These are phyloP conservation scores for Thymelicus acteon DNA, from an alignment of 2,888 invertebrate species.

Conservation along the genomic window DNA sequence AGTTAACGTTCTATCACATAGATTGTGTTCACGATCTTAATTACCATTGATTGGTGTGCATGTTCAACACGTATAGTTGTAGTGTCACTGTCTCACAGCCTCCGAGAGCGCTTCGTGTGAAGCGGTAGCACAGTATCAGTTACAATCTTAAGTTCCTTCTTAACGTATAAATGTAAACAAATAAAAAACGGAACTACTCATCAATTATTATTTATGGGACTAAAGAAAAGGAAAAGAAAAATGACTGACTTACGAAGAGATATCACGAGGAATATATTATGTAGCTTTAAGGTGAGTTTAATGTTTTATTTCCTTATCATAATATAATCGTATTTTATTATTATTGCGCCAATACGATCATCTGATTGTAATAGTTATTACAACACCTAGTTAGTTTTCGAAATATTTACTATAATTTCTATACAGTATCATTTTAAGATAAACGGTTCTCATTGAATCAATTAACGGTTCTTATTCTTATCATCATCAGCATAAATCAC, in stretches of 20 bases:
- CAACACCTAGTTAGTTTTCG: no score
- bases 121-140: constrained; percentile 48
- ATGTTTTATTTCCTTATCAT: background rate
- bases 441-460: no score
- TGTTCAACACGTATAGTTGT: constrained; percentile 53
- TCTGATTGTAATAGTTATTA: no score
- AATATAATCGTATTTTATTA: no score
- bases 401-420: no score
- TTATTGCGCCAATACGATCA: no score
- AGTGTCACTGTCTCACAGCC: constrained; percentile 55
- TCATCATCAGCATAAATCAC: no score
- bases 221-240: constrained; percentile 15
- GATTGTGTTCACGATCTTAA: constrained; percentile 51
- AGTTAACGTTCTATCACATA: constrained; percentile 29
- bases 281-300: constrained; percentile 44
- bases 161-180: constrained; percentile 49
- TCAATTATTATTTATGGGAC: constrained; percentile 3
- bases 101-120: constrained; percentile 45
- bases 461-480: no score
- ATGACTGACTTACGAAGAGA: constrained; percentile 29
- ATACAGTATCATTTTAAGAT: no score
- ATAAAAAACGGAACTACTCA: constrained; percentile 16
- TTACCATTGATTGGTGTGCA: constrained; percentile 59
- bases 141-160: constrained; percentile 45
- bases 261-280: constrained; percentile 9